Base-by-base conservation (phyloP, 2,888 invertebrate genomes). In the Himalopsyche kuldschensis region DNA sequence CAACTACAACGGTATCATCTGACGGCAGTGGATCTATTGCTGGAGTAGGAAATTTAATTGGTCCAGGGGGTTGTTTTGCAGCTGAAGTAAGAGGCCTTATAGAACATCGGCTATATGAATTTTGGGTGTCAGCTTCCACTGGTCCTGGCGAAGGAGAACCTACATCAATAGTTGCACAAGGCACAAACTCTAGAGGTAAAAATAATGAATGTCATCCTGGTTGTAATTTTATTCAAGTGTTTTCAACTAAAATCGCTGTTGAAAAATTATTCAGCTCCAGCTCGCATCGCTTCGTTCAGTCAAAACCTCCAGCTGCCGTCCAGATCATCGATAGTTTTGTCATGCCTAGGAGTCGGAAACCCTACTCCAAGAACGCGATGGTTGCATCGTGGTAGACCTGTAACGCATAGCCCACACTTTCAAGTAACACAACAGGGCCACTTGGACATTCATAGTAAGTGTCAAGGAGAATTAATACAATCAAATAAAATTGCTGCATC, bases 71-170 rank as follows among this genome's bases (percentile, higher is more conserved):
- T n/a, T 86, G 83, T 69, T 76, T 86, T 35, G 81, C 92, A 82
- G 93, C 92, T 85, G 95, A 95, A 88, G 92, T 94, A n/a, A 92
- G 95, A 69, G 93, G 94, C 82, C 90, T 96, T 85, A 93, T 93
- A 84, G 94, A 94, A 87, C 93, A 94, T 88, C 94, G 95, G 88
- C 91, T 94, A 85, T 97, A 97, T 89, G 96, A 96, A 89, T 96
- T 97, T 90, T 96, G 96, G 95, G 96, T 97, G 75, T 95, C 96
- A 2, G 97, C 97, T 0, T 94, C 95, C 83, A 97, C 97, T 0
- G 93, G 94, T 0, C 89, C 90, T 0, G 92, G 91, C 0, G 91
- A 92, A 86, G 96, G 96, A 0, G 95, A 95, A 88, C 93, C 95
- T 87, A 96, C 96, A 85, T 92, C 94, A n/a, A 94, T 95, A 85